Conservation (phyloP, 2,113 vertebrate species). For the Hippoglossus stenolepis region DNA sequence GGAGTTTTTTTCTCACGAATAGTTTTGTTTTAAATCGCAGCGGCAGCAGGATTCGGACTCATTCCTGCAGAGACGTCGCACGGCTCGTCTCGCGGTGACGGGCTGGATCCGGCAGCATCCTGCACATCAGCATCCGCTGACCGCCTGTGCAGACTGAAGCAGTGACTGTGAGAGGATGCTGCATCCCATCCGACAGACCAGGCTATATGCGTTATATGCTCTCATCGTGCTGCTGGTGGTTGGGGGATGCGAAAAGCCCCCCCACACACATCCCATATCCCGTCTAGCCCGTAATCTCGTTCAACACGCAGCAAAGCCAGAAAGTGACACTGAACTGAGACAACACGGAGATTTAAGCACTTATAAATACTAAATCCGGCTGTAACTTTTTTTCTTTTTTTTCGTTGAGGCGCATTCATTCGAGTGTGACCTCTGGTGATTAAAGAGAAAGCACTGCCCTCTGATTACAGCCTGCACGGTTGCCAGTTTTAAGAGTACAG, state of each 20-base stretch:
- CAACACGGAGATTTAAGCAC: slow-evolving; percentile 29
- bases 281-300: slow-evolving; percentile 56
- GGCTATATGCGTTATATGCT: slow-evolving; percentile 40
- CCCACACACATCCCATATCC: slow-evolving; percentile 35
- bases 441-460: slow-evolving; percentile 3
- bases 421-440: slow-evolving; percentile 32
- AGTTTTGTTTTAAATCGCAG: too few relatives aligned
- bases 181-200: slow-evolving; percentile 58
- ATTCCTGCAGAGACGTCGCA: slow-evolving; percentile 20
- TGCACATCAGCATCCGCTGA: slow-evolving; percentile 51
- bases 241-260: slow-evolving; percentile 36
- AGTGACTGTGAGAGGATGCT: slow-evolving; percentile 61
- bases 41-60: slow-evolving; percentile 17
- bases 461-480: background rate
- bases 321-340: slow-evolving; percentile 11
- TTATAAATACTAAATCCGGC: slow-evolving; percentile 23
- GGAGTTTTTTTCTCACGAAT: background rate
- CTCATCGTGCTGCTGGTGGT: slow-evolving; percentile 21
- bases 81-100: slow-evolving; percentile 25
- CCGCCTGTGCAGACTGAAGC: slow-evolving; percentile 25
- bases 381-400: slow-evolving; percentile 33
- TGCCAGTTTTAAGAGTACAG: background rate
- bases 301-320: slow-evolving; percentile 42
- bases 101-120: slow-evolving; percentile 54
- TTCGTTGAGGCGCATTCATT: slow-evolving; percentile 11